Base-by-base conservation (phyloP, 2,113 vertebrate species). In the Dermatemys mawii region DNA sequence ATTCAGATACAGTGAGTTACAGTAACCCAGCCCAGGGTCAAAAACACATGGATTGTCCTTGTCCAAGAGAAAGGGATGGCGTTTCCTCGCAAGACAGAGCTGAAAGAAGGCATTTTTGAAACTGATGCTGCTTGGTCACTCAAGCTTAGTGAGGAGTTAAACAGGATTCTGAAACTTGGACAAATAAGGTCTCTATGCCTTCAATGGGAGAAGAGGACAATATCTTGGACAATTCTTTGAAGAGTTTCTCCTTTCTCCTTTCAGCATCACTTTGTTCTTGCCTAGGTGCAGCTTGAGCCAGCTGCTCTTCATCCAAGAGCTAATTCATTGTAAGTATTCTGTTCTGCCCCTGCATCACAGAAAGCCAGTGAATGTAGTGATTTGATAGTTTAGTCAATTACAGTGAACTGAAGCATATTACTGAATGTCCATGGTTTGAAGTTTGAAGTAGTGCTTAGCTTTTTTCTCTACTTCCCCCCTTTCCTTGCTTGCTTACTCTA, bases 311-410 rank as follows among this genome's bases (percentile, higher is more conserved):
- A 24, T 24, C 63, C 86, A 88, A 82, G 88, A 83, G 21, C 9
- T 83, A 6, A 86, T 13, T 83, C 86, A 50, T 83, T 0, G 0
- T 80, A 93, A 94, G 63, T 35, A 57, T 82, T 87, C 60, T 89
- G 55, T 51, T 95, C 89, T 78, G 16, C 35, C 22, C n/a, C 48
- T 90, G 44, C 87, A 87, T 89, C 94, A 96, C 1, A 2, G 86
- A 35, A 90, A 55, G 1, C 84, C 93, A 93, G 13, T 95, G 84
- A 95, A 89, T 70, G 76, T 79, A 90, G 57, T 86, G 22, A n/a
- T 21, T 46, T 53, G 73, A 86, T 85, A 70, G 60, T 93, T 86
- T 87, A 54, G 38, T 94, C 46, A 46, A 90, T 38, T 86, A 90
- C 78, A 55, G 8, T 41, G 81, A 95, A 78, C 19, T 55, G 57